phyloP scores from a whole-genome alignment of 2,113 vertebrate genomes.

The Hydropotes inermis region DNA sequence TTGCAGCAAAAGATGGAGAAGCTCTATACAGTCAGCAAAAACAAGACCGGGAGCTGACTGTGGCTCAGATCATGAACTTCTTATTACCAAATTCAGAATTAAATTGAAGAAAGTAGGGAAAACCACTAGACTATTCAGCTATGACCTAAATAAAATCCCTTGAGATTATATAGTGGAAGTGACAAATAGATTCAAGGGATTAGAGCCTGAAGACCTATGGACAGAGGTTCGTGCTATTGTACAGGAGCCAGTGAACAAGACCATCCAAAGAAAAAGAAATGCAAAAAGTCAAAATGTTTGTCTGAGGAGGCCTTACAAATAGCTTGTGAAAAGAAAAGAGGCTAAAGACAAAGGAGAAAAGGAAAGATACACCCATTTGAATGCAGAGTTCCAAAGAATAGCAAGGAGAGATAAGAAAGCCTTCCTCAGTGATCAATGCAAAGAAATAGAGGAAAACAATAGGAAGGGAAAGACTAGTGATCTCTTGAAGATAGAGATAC shows the following conservation, averaged over 20 bases:
- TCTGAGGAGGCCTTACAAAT: background rate
- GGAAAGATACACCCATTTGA: background rate
- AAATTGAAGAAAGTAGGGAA: background rate
- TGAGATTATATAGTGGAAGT: background rate
- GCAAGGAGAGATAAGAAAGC: background rate
- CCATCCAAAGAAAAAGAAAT: background rate
- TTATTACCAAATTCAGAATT: background rate
- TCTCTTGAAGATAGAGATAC: background rate
- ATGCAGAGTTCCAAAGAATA: background rate
- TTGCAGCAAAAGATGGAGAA: background rate
- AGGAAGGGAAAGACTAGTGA: background rate
- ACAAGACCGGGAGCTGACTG: background rate
- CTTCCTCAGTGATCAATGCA: background rate
- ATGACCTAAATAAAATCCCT: background rate
- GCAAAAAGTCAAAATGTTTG: background rate
- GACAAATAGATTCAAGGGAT: background rate
- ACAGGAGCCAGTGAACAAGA: background rate
- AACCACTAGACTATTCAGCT: background rate
- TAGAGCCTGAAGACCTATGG: background rate
- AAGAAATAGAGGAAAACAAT: background rate
- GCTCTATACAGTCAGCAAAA: background rate
- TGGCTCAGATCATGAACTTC: background rate
- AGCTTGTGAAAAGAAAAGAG: background rate
- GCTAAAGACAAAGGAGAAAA: background rate
- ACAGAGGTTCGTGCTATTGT: accelerated